These are phyloP conservation scores for Phalacrocorax brasilianus DNA, from an alignment of 2,113 vertebrate genomes.

Conservation along the genomic window DNA sequence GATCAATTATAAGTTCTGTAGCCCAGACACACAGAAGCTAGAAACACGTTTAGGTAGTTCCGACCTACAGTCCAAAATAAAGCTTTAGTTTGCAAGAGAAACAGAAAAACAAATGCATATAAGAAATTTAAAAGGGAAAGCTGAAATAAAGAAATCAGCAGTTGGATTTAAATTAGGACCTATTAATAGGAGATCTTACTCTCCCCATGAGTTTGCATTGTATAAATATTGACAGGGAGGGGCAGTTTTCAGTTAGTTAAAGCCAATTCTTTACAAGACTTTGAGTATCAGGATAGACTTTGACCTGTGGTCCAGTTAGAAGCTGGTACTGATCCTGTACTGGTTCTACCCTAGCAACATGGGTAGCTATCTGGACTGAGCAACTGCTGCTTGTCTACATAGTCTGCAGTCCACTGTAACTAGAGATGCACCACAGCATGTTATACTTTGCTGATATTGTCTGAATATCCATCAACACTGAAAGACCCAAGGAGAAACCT, in stretches of 20 bases:
- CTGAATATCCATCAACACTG: not conserved
- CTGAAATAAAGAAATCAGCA: not conserved
- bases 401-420: not conserved
- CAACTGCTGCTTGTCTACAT: not conserved
- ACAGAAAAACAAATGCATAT: not conserved
- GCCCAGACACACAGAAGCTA: not conserved
- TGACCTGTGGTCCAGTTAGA: not conserved
- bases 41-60: not conserved
- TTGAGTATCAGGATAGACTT: constrained; percentile 21
- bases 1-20: not conserved
- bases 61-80: not conserved
- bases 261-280: not conserved
- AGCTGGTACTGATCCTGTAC: not conserved
- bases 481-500: not conserved
- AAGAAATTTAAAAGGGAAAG: not conserved
- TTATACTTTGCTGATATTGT: not conserved
- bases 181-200: not conserved
- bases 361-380: not conserved
- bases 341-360: accelerated
- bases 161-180: not conserved
- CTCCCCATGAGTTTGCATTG: not conserved
- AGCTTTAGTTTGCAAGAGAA: not conserved
- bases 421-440: not conserved
- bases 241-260: not conserved
- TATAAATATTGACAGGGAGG: constrained; percentile 52